Percentiles rank a stretch among this genome's conserved stretches.
Conservation (phyloP, 2,888 invertebrate species). For the Cataglyphis altisquamis region DNA sequence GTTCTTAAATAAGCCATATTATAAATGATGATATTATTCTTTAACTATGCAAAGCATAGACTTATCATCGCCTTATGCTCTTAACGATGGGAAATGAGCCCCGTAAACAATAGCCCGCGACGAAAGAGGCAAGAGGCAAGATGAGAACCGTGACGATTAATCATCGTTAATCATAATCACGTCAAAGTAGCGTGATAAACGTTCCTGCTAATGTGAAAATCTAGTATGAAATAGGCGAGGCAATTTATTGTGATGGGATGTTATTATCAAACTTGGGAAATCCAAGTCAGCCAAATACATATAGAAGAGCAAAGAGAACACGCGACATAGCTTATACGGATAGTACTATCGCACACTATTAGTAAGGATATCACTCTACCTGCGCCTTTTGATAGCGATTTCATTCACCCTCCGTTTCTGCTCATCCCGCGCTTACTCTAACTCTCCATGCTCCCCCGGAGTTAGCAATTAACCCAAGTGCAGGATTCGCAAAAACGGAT, state of each 20-base stretch:
- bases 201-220: slow-evolving; percentile 57
- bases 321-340: slow-evolving; percentile 26
- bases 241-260: slow-evolving; percentile 51
- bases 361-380: slow-evolving; percentile 43
- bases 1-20: background rate
- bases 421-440: slow-evolving; percentile 48
- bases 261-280: slow-evolving; percentile 48
- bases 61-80: slow-evolving; percentile 17
- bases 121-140: slow-evolving; percentile 46
- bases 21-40: slow-evolving; percentile 10
- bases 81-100: slow-evolving; percentile 48
- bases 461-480: slow-evolving; percentile 79
- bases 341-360: slow-evolving; percentile 53
- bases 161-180: slow-evolving; percentile 56
- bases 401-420: slow-evolving; percentile 63
- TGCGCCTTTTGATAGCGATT: slow-evolving; percentile 60
- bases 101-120: slow-evolving; percentile 44
- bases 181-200: slow-evolving; percentile 55
- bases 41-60: slow-evolving; percentile 6
- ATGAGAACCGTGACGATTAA: slow-evolving; percentile 46
- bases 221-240: slow-evolving; percentile 48
- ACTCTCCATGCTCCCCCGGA: slow-evolving; percentile 47
- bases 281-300: slow-evolving; percentile 22
- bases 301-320: slow-evolving; percentile 26
- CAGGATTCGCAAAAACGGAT: slow-evolving; percentile 81